Evolutionary conservation across 1,140 invertebrate species (phyloP).

Genomic region (Halesus radiatus): DNA sequence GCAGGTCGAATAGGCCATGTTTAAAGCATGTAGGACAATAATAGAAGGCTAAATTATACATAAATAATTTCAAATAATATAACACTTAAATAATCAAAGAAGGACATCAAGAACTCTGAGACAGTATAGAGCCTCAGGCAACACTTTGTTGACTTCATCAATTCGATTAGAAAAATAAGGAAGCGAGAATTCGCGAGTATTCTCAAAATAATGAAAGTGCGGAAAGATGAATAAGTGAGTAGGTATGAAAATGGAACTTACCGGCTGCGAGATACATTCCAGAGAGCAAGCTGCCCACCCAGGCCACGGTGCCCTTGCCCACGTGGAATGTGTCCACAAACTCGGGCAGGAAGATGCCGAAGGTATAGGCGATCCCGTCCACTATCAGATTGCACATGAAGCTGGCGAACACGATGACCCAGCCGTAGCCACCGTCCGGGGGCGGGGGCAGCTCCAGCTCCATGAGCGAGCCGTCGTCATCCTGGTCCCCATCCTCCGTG

Average conservation of each 20-base stretch:
- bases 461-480: slow-evolving; percentile 80
- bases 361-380: slow-evolving; percentile 97
- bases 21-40: too few relatives aligned
- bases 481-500: slow-evolving; percentile 72
- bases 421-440: slow-evolving; percentile 90
- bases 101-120: too few relatives aligned
- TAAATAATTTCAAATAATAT: too few relatives aligned
- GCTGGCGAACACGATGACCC: slow-evolving; percentile 95
- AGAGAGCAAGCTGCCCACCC: slow-evolving; percentile 94
- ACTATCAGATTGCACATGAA: slow-evolving; percentile 99
- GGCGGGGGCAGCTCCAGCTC: slow-evolving; percentile 85
- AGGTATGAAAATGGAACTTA: slow-evolving; percentile 63
- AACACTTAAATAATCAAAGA: too few relatives aligned
- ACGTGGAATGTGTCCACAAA: slow-evolving; percentile 87
- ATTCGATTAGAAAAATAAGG: too few relatives aligned
- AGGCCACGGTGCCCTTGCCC: slow-evolving; percentile 90
- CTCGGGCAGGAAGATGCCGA: slow-evolving; percentile 89
- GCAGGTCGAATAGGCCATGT: too few relatives aligned
- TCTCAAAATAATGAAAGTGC: too few relatives aligned
- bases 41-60: too few relatives aligned
- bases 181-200: too few relatives aligned
- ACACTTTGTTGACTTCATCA: too few relatives aligned
- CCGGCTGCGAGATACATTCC: slow-evolving; percentile 95
- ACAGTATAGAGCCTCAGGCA: too few relatives aligned
- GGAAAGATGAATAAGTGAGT: too few relatives aligned